Conservation (phyloP, 2,888 invertebrate species). For the Pedicia rivosa region DNA sequence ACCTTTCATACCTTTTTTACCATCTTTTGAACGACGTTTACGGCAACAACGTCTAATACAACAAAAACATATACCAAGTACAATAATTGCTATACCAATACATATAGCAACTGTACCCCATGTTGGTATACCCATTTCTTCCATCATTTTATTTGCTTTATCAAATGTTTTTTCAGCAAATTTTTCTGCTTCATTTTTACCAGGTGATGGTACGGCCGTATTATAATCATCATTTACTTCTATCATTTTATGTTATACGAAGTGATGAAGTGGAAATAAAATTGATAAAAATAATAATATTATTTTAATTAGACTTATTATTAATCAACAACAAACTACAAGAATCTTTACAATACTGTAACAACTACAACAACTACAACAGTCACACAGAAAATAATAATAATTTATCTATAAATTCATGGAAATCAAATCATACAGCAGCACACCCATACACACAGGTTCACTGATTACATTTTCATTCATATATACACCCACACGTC, state of each 20-base stretch:
- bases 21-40: conserved; percentile 84
- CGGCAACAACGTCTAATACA: conserved; percentile 86
- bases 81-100: conserved; percentile 61
- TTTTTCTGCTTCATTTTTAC: conserved; percentile 20
- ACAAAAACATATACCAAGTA: conserved; percentile 77
- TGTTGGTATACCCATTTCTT: conserved; percentile 61
- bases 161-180: conserved; percentile 35
- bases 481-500: too few relatives aligned
- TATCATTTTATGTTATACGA: background rate
- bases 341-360: too few relatives aligned
- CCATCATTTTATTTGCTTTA: conserved; percentile 43
- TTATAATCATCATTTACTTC: background rate
- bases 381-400: too few relatives aligned
- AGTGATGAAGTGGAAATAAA: too few relatives aligned
- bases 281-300: background rate
- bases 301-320: background rate
- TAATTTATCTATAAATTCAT: too few relatives aligned
- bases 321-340: background rate
- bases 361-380: too few relatives aligned
- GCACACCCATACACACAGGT: too few relatives aligned
- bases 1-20: conserved; percentile 85
- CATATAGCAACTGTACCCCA: conserved; percentile 76
- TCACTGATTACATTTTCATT: too few relatives aligned
- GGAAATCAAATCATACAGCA: too few relatives aligned
- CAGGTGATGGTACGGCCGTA: conserved; percentile 6